phyloP scores from a whole-genome alignment of 2,113 vertebrate species.

The Myotis lucifugus region DNA sequence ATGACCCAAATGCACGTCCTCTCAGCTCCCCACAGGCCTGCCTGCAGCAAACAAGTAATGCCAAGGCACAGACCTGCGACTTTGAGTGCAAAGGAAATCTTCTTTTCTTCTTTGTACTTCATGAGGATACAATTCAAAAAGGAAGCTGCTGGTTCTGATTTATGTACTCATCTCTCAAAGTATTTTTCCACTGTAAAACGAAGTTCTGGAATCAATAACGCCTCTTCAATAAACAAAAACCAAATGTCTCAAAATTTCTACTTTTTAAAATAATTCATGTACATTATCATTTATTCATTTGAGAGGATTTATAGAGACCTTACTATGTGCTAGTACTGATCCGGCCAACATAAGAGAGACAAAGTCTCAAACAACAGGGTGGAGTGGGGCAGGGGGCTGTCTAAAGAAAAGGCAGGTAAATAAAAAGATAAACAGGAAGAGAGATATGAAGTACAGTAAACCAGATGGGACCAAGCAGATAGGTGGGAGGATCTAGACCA shows the following conservation, averaged over 20 bases:
- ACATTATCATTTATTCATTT: no score
- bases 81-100: no score
- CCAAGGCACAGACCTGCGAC: rapidly evolving
- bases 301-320: background rate
- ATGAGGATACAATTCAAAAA: rapidly evolving
- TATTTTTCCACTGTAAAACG: background rate
- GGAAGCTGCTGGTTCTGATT: rapidly evolving
- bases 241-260: no score
- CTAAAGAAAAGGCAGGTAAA: background rate
- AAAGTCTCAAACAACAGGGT: background rate
- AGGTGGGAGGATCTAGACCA: no score
- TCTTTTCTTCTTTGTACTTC: background rate
- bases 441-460: background rate
- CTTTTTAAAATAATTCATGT: background rate
- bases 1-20: rapidly evolving
- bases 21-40: rapidly evolving
- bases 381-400: rapidly evolving
- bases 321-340: rapidly evolving
- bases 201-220: background rate
- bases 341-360: background rate
- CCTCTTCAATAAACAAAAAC: background rate
- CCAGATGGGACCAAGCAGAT: background rate
- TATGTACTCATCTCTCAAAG: rapidly evolving
- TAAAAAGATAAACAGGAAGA: background rate
- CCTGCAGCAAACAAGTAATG: rapidly evolving